Evolutionary conservation across 2,113 vertebrate genomes (phyloP).

Genomic region (Shinisaurus crocodilurus): DNA sequence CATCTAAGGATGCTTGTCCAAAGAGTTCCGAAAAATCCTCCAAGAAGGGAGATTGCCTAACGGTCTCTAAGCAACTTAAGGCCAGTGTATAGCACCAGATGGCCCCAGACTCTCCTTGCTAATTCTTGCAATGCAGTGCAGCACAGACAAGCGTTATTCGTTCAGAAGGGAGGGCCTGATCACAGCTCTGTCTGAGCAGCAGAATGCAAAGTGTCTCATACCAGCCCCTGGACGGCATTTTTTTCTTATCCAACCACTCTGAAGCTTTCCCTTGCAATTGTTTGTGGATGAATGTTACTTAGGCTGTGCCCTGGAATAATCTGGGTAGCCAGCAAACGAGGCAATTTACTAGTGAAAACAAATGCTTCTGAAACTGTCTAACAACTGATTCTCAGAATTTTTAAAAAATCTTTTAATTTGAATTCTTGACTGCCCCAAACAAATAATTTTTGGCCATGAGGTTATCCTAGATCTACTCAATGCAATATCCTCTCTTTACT

Average conservation of each 20-base stretch:
- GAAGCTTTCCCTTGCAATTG: background rate
- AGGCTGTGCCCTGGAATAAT: background rate
- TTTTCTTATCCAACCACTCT: fast-evolving
- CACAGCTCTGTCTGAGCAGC: background rate
- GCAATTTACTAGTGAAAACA: background rate
- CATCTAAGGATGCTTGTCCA: background rate
- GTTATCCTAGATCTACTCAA: background rate
- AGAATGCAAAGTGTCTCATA: fast-evolving
- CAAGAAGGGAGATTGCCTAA: background rate
- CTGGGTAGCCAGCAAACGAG: background rate
- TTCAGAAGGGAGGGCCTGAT: background rate
- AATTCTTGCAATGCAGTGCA: background rate
- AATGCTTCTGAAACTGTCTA: background rate
- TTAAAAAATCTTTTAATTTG: background rate
- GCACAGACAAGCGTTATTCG: background rate
- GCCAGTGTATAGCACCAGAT: background rate
- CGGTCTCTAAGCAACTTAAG: too few species aligned
- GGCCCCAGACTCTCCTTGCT: background rate
- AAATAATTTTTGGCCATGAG: background rate
- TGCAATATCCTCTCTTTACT: background rate
- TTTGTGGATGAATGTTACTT: background rate
- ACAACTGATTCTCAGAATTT: background rate
- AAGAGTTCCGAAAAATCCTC: background rate
- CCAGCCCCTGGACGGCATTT: constrained; percentile 16
- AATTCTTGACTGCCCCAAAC: background rate